Evolutionary conservation across 1,140 invertebrate genomes (phyloP).

Genomic region (Lasioglossum baleicum): DNA sequence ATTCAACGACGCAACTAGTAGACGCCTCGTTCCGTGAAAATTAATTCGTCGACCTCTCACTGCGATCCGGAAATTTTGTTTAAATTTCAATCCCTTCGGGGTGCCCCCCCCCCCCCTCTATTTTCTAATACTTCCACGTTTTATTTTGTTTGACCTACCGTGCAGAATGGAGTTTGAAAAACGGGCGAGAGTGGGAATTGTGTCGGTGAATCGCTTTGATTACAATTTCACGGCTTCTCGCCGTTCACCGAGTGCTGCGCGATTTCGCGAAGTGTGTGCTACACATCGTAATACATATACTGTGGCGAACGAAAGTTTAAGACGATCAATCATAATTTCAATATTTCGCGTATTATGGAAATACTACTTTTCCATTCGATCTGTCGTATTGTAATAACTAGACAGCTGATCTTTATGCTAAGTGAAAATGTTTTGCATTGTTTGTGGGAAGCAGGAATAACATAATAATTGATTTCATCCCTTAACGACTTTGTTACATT

Average conservation of each 20-base stretch:
- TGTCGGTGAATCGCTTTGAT: slow-evolving; percentile 20
- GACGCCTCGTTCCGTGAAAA: slow-evolving; percentile 22
- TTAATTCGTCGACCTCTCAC: slow-evolving; percentile 25
- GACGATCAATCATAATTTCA: no score
- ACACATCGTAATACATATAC: no score
- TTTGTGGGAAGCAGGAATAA: no score
- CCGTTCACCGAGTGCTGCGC: neutral
- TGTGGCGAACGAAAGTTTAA: no score
- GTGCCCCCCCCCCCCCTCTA: neutral
- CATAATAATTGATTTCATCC: no score
- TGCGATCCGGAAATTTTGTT: slow-evolving; percentile 23
- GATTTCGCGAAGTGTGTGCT: no score
- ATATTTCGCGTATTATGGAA: no score
- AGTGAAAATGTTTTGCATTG: no score
- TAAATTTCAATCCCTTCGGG: slow-evolving; percentile 13
- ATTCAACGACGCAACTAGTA: slow-evolving; percentile 39
- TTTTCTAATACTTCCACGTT: neutral
- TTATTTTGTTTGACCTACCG: slow-evolving; percentile 22
- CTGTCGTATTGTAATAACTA: no score
- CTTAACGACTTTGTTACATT: no score
- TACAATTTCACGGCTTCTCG: slow-evolving; percentile 24
- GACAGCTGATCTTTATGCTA: no score
- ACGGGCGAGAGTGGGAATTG: slow-evolving; percentile 10
- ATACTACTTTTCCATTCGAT: no score
- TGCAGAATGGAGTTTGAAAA: slow-evolving; percentile 21